Percentiles rank a stretch among this genome's conserved stretches.
These are phyloP conservation scores for Rhabdomys dilectus DNA, from an alignment of 2,113 vertebrate species.

Conservation along the genomic window DNA sequence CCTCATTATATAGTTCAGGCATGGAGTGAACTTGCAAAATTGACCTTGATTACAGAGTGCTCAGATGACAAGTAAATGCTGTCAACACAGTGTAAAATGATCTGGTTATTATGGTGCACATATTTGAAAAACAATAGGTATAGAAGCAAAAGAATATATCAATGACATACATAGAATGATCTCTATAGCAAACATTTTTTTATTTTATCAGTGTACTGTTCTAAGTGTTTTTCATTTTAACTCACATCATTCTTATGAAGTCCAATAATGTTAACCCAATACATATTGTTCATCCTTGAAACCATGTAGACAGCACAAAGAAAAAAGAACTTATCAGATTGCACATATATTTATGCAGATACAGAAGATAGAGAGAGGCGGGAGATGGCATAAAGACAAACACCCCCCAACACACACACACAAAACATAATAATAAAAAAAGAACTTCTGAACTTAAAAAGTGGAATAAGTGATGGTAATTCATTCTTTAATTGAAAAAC, in stretches of 20 bases:
- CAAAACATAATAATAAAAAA: no score
- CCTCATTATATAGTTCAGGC: background rate
- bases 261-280: background rate
- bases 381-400: no score
- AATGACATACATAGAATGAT: background rate
- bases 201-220: background rate
- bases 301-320: background rate
- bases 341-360: background rate
- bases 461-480: no score
- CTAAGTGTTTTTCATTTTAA: background rate
- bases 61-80: no score
- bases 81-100: background rate
- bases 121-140: background rate
- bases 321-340: background rate
- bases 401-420: no score
- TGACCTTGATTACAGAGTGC: background rate
- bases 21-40: background rate
- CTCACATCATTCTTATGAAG: background rate
- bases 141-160: background rate
- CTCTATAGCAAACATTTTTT: background rate
- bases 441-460: no score
- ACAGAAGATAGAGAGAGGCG: no score
- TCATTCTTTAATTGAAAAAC: no score
- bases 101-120: no score
- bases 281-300: background rate